Evolutionary conservation across 2,113 vertebrate genomes (phyloP).

Genomic region (Mohoua ochrocephala): DNA sequence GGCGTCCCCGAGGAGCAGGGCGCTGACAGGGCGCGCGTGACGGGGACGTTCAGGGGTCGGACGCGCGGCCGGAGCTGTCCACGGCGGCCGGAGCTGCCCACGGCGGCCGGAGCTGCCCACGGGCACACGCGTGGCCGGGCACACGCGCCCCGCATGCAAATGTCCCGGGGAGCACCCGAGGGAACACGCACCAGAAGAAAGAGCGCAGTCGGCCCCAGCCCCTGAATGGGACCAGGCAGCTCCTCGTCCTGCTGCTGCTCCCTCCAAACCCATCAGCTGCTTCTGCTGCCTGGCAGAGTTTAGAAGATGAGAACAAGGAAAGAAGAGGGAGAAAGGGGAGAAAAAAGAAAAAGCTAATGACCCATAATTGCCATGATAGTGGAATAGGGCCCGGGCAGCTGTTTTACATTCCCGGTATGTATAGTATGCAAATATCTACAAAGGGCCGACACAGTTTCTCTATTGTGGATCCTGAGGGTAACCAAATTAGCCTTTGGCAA

Average conservation of each 20-base stretch:
- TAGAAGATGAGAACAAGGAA: conserved; percentile 70
- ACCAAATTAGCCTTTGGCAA: conserved; percentile 85
- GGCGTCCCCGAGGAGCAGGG: background rate
- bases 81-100: too few relatives aligned
- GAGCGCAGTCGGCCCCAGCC: background rate
- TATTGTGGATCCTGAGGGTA: conserved; percentile 81
- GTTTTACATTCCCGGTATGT: conserved; percentile 82
- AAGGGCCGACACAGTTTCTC: conserved; percentile 77
- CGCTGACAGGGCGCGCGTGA: background rate
- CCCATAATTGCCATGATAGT: conserved; percentile 79
- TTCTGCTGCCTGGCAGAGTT: conserved; percentile 65
- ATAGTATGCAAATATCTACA: conserved; percentile 85
- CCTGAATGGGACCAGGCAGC: background rate
- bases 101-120: background rate
- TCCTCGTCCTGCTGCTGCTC: conserved; percentile 22
- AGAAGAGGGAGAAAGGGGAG: conserved; percentile 12
- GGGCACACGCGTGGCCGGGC: background rate
- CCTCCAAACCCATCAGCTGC: conserved; percentile 69
- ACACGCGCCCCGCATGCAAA: background rate
- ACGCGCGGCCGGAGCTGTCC: background rate
- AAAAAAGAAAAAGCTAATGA: conserved; percentile 69
- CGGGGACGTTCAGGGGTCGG: background rate
- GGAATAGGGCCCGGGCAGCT: conserved; percentile 78
- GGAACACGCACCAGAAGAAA: background rate
- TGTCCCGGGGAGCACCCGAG: background rate